Conservation (phyloP, 2,888 invertebrate species). For the Plusia festucae region DNA sequence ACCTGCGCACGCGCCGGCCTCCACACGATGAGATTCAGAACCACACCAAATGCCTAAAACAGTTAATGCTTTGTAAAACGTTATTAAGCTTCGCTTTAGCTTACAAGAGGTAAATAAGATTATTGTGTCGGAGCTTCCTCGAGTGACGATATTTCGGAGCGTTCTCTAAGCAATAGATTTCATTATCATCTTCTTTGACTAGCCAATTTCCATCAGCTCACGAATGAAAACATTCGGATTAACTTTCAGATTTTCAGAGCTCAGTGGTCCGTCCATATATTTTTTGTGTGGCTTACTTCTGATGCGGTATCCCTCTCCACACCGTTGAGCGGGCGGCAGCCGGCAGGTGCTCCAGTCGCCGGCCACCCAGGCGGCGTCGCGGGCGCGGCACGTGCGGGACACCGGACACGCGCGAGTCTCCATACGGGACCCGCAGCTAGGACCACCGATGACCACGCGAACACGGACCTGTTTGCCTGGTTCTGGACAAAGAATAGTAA, state of each 20-base stretch:
- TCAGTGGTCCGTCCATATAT: background rate
- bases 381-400: conserved; percentile 75
- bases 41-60: conserved; percentile 82
- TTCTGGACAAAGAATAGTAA: conserved; percentile 61
- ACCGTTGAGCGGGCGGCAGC: conserved; percentile 81
- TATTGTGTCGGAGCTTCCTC: too few relatives aligned
- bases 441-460: conserved; percentile 86
- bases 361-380: conserved; percentile 82
- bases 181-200: too few relatives aligned
- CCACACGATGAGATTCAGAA: conserved; percentile 79
- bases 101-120: too few relatives aligned
- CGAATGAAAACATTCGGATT: too few relatives aligned
- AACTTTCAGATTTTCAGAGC: background rate
- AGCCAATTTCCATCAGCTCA: too few relatives aligned
- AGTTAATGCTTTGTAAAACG: too few relatives aligned
- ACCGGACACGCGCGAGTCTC: conserved; percentile 87
- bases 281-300: conserved; percentile 76
- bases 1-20: conserved; percentile 82
- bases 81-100: too few relatives aligned
- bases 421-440: conserved; percentile 86
- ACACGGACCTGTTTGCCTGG: conserved; percentile 86
- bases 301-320: conserved; percentile 85
- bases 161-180: too few relatives aligned
- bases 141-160: too few relatives aligned
- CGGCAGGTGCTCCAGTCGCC: conserved; percentile 89